Evolutionary conservation across 2,888 invertebrate genomes (phyloP).

Genomic region (Aphelenchoides bicaudatus): DNA sequence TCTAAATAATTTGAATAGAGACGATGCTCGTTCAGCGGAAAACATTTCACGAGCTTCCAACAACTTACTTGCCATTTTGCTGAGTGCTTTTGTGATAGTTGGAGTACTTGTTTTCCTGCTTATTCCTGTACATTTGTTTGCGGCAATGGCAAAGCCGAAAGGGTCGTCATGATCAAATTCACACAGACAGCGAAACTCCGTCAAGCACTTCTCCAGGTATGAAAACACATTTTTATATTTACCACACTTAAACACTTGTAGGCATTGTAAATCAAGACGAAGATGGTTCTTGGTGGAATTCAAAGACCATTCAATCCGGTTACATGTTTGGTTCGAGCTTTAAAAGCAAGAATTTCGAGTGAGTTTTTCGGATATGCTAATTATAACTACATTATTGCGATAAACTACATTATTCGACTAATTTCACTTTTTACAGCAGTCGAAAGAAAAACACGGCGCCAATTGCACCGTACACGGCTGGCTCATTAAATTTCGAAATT

Average conservation of each 20-base stretch:
- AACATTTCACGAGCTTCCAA: constrained; percentile 12
- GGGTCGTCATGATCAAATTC: constrained; percentile 9
- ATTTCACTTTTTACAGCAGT: neutral
- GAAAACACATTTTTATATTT: neutral
- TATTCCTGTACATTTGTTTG: constrained; percentile 34
- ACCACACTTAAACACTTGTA: neutral
- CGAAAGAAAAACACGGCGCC: constrained; percentile 10
- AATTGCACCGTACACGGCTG: neutral
- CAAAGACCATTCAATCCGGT: constrained; percentile 15
- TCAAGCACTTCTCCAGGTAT: constrained; percentile 17
- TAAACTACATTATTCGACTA: neutral
- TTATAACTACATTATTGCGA: too few relatives aligned
- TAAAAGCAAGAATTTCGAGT: constrained; percentile 12
- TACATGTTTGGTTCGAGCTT: constrained; percentile 23
- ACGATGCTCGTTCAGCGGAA: neutral
- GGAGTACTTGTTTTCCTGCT: constrained; percentile 30
- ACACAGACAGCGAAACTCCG: constrained; percentile 14
- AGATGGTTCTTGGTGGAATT: constrained; percentile 23
- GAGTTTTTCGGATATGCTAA: neutral
- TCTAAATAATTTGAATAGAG: neutral
- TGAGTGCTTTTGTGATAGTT: constrained; percentile 28
- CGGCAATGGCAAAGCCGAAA: constrained; percentile 19
- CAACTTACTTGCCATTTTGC: constrained; percentile 32
- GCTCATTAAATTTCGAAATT: constrained; percentile 6
- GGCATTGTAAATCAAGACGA: constrained; percentile 20